Percentiles rank a stretch among this genome's conserved stretches.
Evolutionary conservation across 2,888 invertebrate genomes (phyloP).

Genomic region (Calephelis perditalis): DNA sequence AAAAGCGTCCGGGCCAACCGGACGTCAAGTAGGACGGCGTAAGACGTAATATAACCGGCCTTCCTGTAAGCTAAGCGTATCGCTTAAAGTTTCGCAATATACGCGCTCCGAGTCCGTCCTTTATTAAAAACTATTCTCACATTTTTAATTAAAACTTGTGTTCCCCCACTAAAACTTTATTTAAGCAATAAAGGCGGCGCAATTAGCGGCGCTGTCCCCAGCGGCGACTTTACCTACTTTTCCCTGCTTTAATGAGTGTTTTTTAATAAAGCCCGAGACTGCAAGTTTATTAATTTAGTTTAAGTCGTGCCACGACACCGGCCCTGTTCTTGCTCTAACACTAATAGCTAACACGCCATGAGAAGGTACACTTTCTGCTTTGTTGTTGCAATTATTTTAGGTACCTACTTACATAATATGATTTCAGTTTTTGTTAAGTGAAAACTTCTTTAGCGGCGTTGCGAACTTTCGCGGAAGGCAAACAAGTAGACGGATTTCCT

Average conservation of each 20-base stretch:
- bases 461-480: too few relatives aligned
- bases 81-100: constrained; percentile 77
- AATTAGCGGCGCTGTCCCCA: constrained; percentile 77
- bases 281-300: constrained; percentile 77
- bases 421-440: too few relatives aligned
- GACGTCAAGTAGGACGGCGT: constrained; percentile 25
- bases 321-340: constrained; percentile 36
- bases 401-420: too few relatives aligned
- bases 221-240: constrained; percentile 77
- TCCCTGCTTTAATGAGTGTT: constrained; percentile 76
- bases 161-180: constrained; percentile 77
- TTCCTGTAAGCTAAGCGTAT: constrained; percentile 73
- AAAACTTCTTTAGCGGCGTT: too few relatives aligned
- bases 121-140: constrained; percentile 79
- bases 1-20: constrained; percentile 6
- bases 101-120: constrained; percentile 71
- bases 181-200: constrained; percentile 77
- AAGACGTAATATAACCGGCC: constrained; percentile 61
- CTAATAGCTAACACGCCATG: constrained; percentile 38
- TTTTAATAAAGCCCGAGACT: constrained; percentile 74
- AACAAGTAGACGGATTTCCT: too few relatives aligned
- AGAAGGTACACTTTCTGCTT: constrained; percentile 56
- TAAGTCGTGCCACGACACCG: constrained; percentile 69
- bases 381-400: constrained; percentile 37
- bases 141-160: constrained; percentile 79